Evolutionary conservation across 2,888 invertebrate genomes (phyloP).

Genomic region (Pyrochroa serraticornis): DNA sequence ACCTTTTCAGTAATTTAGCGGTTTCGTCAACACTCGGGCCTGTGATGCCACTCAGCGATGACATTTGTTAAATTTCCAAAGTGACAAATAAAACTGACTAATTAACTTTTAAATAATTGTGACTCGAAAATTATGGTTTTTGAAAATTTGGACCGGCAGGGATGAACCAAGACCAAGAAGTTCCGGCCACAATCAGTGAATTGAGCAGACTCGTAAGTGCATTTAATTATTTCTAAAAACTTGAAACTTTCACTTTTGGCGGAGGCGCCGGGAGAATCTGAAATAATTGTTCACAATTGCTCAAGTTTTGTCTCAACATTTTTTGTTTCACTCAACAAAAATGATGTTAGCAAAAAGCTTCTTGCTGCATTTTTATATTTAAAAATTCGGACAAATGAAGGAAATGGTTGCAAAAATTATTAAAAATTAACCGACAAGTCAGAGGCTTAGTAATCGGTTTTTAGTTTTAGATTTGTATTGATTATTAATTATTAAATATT

Average conservation of each 20-base stretch:
- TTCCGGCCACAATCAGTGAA: conserved; percentile 52
- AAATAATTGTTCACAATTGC: not conserved
- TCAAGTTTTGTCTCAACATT: too few species aligned
- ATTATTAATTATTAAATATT: too few species aligned
- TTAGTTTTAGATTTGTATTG: too few species aligned
- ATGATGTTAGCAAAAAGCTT: too few species aligned
- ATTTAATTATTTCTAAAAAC: not conserved
- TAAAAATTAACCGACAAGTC: too few species aligned
- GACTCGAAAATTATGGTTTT: conserved; percentile 15
- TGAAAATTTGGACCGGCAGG: conserved; percentile 31
- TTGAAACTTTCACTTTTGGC: conserved; percentile 3
- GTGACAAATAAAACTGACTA: too few species aligned
- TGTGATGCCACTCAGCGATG: not conserved
- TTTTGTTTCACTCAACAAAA: too few species aligned
- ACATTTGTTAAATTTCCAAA: not conserved
- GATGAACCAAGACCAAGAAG: conserved; percentile 58
- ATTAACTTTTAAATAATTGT: not conserved
- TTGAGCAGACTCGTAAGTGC: conserved; percentile 54
- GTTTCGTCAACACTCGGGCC: not conserved
- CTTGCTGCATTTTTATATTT: too few species aligned
- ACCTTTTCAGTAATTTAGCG: conserved; percentile 19
- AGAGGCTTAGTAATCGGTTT: too few species aligned
- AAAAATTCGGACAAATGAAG: too few species aligned
- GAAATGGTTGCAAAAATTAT: too few species aligned
- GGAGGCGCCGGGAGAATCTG: conserved; percentile 11